Evolutionary conservation across 2,113 vertebrate species (phyloP), one percentile per base, ranked within the genome.

Genomic region (Cheilinus undulatus): DNA sequence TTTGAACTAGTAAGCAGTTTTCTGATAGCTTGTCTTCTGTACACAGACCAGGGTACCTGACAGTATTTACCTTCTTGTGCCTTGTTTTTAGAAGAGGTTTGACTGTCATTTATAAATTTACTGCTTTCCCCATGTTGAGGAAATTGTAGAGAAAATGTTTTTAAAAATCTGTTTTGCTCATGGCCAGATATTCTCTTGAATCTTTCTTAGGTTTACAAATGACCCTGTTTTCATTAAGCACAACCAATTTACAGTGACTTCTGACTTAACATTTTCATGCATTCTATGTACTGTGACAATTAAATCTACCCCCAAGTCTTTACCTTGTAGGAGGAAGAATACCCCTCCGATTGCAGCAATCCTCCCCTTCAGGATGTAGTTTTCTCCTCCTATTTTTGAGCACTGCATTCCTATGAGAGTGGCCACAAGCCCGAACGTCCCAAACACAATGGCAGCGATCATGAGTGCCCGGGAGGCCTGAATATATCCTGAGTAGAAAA

Each of bases 391-490:
- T 2, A 96, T 74, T 64, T 90, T 95, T 3, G 94, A 95, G 73
- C 96, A 97, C 73, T 94, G 90, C 86, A 97, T 91, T 3, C 96
- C 96, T 13, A 80, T 17, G 13, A 96, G 86, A 30, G 94, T 92
- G 0, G 86, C 81, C 23, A 92, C 63, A 1, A 95, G 72, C 5
- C 94, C 95, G 11, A 96, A 91, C 0, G 85, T 87, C 43, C 96
- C 95, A 60, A 96, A 84, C 45, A 95, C 82, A 38, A 97, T 87
- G 7, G 95, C 80, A 0, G 91, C 81, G 26, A 97, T 96, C 95
- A 97, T 96, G 58, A 97, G 91, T 0, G 96, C 96, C 10, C 96
- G 93, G 26, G 93, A 95, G 23, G 93, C 96, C 82, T 97, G 96
- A 50, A 97, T 78, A 40, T 94, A 95, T 24, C 95, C 96, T 97